A percentile compares a stretch with the other conserved stretches of the same genome.
phyloP scores from a whole-genome alignment of 1,140 invertebrate species.

The Rhopalosiphum padi region DNA sequence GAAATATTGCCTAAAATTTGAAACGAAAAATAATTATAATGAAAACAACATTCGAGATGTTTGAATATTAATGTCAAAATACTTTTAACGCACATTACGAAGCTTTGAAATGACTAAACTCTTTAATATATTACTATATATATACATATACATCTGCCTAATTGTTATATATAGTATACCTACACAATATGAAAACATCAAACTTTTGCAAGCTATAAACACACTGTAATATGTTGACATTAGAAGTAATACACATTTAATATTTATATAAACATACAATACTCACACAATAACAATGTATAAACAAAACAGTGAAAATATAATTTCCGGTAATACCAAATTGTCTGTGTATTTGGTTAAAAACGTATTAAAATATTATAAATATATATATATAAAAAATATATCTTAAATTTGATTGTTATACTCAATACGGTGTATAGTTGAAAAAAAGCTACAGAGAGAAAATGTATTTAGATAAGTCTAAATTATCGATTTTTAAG shows the following conservation, averaged over 20 bases:
- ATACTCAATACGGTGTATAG: background rate
- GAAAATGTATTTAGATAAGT: background rate
- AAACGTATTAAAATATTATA: background rate
- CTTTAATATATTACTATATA: background rate
- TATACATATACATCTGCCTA: background rate
- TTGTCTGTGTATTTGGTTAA: background rate
- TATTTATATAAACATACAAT: background rate
- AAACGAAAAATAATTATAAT: background rate
- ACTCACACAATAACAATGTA: background rate
- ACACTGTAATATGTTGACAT: background rate
- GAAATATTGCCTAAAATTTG: background rate
- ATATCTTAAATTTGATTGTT: too few species aligned
- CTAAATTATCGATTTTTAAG: background rate
- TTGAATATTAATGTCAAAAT: background rate
- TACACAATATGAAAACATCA: background rate
- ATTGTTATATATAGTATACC: background rate
- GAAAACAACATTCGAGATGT: background rate
- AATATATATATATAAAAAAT: too few species aligned
- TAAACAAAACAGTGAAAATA: background rate
- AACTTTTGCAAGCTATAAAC: background rate
- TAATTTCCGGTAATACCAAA: background rate
- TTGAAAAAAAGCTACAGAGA: background rate
- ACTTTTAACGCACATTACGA: constrained; percentile 4
- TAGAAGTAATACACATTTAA: background rate
- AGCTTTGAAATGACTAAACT: background rate